Evolutionary conservation across 2,113 vertebrate species (phyloP).

Genomic region (Murina feae): DNA sequence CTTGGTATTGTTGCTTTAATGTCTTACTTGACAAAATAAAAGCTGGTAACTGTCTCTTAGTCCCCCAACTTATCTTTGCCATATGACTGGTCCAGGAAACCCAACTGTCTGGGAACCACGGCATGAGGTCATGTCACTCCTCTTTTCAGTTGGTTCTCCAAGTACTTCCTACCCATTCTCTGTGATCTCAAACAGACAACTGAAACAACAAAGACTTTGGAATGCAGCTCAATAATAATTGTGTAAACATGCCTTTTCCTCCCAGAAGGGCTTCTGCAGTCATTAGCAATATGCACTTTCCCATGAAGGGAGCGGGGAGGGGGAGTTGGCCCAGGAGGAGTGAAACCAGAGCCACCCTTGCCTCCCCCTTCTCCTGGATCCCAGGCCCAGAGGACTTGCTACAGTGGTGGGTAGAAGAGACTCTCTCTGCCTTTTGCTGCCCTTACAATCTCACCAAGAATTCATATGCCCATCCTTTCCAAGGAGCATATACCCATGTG

Average conservation of each 20-base stretch:
- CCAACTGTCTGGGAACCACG: neutral
- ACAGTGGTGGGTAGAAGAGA: neutral
- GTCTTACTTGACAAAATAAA: neutral
- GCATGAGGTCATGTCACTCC: neutral
- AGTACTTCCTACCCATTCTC: neutral
- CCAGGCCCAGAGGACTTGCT: neutral
- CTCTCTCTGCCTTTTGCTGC: neutral
- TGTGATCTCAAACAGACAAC: constrained; percentile 50
- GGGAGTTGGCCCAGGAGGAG: neutral
- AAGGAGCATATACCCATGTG: neutral
- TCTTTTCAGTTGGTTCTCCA: neutral
- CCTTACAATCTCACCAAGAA: neutral
- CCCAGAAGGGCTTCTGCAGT: constrained; percentile 11
- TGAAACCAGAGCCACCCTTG: neutral
- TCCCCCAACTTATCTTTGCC: neutral
- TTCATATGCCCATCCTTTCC: neutral
- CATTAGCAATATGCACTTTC: constrained; percentile 17
- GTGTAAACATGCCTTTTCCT: constrained; percentile 56
- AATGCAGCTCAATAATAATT: constrained; percentile 37
- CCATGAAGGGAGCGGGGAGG: neutral
- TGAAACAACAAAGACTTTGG: constrained; percentile 38
- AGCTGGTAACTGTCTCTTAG: neutral
- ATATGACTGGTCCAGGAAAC: neutral
- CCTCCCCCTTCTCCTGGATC: neutral
- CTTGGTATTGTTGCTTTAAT: neutral